Conservation (phyloP, 1,140 invertebrate species). For the Trachymyrmex cornetzi region DNA sequence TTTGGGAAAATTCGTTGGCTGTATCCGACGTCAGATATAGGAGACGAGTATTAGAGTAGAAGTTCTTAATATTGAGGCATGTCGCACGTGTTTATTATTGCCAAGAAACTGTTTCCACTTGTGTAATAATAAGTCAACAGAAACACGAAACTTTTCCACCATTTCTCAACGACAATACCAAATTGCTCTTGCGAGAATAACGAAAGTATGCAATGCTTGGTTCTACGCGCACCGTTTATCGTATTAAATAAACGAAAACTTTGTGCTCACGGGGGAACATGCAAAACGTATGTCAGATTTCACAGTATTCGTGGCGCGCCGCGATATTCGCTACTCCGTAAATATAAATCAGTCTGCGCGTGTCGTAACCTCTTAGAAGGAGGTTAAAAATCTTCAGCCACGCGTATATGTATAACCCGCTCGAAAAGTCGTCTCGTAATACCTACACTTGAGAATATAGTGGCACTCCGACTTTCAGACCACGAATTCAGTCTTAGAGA, state of each 20-base stretch:
- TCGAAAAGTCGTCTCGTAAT: conserved; percentile 70
- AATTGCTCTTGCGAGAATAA: not conserved
- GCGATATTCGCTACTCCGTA: conserved; percentile 26
- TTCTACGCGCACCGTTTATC: not conserved
- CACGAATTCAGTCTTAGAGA: conserved; percentile 76
- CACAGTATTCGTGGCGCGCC: conserved; percentile 6
- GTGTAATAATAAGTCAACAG: conserved; percentile 32
- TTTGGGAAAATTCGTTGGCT: conserved; percentile 54
- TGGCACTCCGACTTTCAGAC: conserved; percentile 72
- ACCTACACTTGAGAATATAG: conserved; percentile 61
- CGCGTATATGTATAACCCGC: conserved; percentile 53
- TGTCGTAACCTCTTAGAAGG: conserved; percentile 60
- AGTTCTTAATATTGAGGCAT: conserved; percentile 68
- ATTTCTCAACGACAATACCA: conserved; percentile 61
- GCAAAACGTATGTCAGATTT: conserved; percentile 56
- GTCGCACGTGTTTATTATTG: conserved; percentile 76
- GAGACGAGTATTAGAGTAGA: conserved; percentile 61
- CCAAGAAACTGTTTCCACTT: conserved; percentile 56
- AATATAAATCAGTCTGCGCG: conserved; percentile 71
- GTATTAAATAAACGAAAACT: conserved; percentile 27
- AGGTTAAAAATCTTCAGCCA: conserved; percentile 65
- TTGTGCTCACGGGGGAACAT: not conserved
- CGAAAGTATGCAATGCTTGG: conserved; percentile 6
- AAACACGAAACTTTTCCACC: conserved; percentile 68
- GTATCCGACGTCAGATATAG: conserved; percentile 57